Evolutionary conservation across 2,797 vertebrate species (phyloP).

Genomic region (Poeciliopsis paucimaculata): DNA sequence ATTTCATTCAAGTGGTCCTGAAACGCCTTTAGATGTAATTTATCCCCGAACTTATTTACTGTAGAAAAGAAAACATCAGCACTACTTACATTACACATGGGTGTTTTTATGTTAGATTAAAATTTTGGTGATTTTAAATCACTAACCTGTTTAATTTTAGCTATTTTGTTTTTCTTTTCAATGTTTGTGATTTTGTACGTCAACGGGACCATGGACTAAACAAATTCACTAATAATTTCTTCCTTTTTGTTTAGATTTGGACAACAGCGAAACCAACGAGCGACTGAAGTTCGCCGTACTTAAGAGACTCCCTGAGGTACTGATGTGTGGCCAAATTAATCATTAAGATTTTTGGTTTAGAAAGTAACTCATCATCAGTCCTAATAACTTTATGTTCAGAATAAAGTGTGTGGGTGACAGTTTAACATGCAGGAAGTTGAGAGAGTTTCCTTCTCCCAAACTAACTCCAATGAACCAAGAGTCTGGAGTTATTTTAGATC

Average conservation of each 20-base stretch:
- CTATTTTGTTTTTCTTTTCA: background rate
- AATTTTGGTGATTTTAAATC: background rate
- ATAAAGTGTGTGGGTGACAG: background rate
- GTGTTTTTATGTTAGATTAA: background rate
- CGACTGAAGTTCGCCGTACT: slow-evolving; percentile 90
- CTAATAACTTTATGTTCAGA: background rate
- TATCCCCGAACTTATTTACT: background rate
- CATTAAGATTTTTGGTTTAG: background rate
- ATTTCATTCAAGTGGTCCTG: background rate
- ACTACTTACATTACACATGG: background rate
- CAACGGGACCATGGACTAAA: background rate
- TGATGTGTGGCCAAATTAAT: slow-evolving; percentile 2
- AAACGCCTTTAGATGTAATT: background rate
- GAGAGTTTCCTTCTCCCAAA: slow-evolving; percentile 27
- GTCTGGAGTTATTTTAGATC: slow-evolving; percentile 66
- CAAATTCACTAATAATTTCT: background rate
- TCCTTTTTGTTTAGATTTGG: slow-evolving; percentile 59
- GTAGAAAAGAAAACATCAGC: background rate
- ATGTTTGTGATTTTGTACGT: background rate
- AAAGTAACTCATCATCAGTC: background rate
- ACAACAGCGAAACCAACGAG: slow-evolving; percentile 86
- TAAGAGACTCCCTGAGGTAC: slow-evolving; percentile 89
- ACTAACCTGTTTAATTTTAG: background rate
- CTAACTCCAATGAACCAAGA: slow-evolving; percentile 58
- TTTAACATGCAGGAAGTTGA: background rate